These are phyloP conservation scores for Macrotis lagotis DNA, from an alignment of 2,113 vertebrate genomes.

Conservation along the genomic window DNA sequence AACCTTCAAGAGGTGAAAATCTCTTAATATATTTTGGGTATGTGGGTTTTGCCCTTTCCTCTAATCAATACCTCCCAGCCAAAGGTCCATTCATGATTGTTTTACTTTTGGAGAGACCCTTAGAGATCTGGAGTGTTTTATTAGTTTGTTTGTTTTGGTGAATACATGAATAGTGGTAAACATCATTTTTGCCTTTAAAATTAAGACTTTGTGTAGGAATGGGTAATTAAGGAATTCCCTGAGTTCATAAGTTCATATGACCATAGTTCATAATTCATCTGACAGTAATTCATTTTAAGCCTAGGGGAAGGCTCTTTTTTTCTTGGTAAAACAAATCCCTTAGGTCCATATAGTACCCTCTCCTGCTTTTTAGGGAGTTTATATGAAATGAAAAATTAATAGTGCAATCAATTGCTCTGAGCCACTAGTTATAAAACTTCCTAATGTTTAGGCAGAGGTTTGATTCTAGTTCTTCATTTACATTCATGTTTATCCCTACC, in stretches of 20 bases:
- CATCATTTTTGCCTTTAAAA: not conserved
- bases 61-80: not conserved
- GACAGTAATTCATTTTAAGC: not conserved
- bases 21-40: not conserved
- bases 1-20: not conserved
- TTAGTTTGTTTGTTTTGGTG: no score
- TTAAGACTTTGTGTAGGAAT: not conserved
- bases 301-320: not conserved
- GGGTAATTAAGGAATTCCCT: not conserved
- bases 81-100: not conserved
- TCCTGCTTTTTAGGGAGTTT: not conserved
- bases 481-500: not conserved
- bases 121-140: no score
- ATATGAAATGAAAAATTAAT: not conserved
- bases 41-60: not conserved
- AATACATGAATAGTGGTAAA: not conserved
- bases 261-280: not conserved
- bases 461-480: not conserved
- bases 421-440: not conserved
- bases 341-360: not conserved
- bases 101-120: not conserved
- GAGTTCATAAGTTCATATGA: not conserved
- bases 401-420: not conserved
- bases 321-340: no score
- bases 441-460: not conserved